Evolutionary conservation across 2,797 vertebrate genomes (phyloP).

Genomic region (Ceryle rudis): DNA sequence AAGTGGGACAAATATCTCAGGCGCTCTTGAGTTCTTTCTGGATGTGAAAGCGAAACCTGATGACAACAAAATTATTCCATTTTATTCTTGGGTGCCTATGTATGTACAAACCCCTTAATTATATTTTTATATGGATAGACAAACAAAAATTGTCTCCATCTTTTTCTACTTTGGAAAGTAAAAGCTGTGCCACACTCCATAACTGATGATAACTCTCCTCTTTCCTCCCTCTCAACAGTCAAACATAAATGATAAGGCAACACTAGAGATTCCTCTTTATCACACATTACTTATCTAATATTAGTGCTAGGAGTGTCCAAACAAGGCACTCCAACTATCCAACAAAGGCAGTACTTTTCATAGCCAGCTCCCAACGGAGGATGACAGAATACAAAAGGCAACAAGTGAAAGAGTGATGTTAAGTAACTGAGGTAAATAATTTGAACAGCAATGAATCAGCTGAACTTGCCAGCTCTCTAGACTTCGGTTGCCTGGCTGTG

Average conservation of each 20-base stretch:
- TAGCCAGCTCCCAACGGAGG: neutral
- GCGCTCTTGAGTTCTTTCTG: neutral
- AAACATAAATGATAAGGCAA: neutral
- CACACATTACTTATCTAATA: neutral
- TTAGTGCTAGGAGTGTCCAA: neutral
- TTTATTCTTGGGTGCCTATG: neutral
- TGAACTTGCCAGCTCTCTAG: conserved; percentile 51
- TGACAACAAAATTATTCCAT: neutral
- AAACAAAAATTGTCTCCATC: neutral
- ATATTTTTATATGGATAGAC: neutral
- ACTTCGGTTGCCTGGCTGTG: conserved; percentile 43
- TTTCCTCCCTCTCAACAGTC: neutral
- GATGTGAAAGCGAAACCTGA: neutral
- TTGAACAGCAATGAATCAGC: conserved; percentile 36
- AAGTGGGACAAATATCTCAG: neutral
- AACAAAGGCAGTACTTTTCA: neutral
- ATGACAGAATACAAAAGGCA: neutral
- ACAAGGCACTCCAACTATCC: neutral
- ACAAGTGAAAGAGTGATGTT: neutral
- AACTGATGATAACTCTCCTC: neutral
- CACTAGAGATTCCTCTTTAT: neutral
- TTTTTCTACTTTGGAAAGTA: neutral
- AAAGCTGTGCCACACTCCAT: neutral
- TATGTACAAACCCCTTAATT: neutral
- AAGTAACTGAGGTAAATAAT: neutral